Conservation (phyloP, 1,140 invertebrate genomes). For the Diorhabda elongata region DNA sequence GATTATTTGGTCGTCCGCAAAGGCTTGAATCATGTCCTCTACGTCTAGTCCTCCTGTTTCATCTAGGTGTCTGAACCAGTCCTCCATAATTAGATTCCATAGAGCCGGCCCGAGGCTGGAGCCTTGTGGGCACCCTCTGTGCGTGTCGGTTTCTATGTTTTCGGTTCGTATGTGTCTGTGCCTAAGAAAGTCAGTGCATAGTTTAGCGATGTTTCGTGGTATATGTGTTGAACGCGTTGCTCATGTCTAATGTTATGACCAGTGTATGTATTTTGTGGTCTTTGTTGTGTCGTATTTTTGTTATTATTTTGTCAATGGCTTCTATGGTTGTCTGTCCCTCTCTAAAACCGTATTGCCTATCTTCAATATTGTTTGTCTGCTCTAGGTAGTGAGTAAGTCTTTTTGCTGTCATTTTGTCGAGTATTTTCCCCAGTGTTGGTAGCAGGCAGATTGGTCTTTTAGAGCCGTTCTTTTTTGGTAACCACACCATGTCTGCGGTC, state of each 20-base stretch:
- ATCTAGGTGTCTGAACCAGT: conserved; percentile 20
- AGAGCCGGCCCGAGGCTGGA: conserved; percentile 27
- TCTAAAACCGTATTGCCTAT: conserved; percentile 25
- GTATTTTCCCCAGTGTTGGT: not conserved
- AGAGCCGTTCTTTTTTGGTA: not conserved
- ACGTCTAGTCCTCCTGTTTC: conserved; percentile 5
- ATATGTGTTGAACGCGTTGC: not conserved
- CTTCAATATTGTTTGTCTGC: not conserved
- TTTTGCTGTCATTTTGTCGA: conserved; percentile 1
- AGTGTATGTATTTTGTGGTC: not conserved
- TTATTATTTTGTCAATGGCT: not conserved
- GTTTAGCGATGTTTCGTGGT: not conserved
- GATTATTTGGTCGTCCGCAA: conserved; percentile 26
- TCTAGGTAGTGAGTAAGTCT: not conserved
- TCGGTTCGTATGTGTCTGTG: conserved; percentile 19
- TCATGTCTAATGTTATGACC: not conserved
- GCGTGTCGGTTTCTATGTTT: conserved; percentile 6
- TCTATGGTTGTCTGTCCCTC: not conserved
- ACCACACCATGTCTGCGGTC: not conserved
- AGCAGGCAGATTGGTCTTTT: not conserved
- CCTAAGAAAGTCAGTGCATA: conserved; percentile 12
- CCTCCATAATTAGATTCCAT: conserved; percentile 30
- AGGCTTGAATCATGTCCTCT: conserved; percentile 15
- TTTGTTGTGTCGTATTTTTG: no score
- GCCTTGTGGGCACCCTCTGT: conserved; percentile 34